Conservation (phyloP, 2,113 vertebrate species). For the Chaetodon trifascialis region DNA sequence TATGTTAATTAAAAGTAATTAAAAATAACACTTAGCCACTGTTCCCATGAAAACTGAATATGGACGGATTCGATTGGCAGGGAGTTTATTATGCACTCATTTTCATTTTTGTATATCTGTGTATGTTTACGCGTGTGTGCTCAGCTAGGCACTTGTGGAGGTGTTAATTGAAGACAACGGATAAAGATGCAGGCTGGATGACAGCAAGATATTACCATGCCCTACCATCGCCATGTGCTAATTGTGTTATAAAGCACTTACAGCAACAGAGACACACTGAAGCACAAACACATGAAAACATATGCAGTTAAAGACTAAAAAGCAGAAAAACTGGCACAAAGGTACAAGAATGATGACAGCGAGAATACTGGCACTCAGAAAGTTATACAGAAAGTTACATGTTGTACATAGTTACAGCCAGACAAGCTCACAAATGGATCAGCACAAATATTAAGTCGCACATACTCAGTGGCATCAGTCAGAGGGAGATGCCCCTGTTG, state of each 20-base stretch:
- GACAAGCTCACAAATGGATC: not conserved
- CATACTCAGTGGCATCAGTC: not conserved
- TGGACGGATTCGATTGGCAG: not conserved
- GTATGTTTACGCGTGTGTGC: not conserved
- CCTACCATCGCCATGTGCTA: constrained; percentile 50
- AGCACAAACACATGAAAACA: not conserved
- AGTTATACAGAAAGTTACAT: not conserved
- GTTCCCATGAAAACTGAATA: not conserved
- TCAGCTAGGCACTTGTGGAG: constrained; percentile 37
- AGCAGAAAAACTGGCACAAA: not conserved
- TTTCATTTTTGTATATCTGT: not conserved
- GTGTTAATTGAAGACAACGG: constrained; percentile 67
- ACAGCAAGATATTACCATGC: constrained; percentile 4
- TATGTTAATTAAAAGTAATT: not conserved
- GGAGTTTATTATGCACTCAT: not conserved
- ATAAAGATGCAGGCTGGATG: constrained; percentile 37
- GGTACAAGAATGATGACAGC: not conserved
- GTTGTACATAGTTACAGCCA: not conserved
- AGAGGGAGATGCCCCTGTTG: constrained; percentile 1
- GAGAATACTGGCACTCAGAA: not conserved
- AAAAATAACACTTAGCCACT: not conserved
- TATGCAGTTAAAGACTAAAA: not conserved
- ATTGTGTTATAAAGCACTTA: constrained; percentile 52
- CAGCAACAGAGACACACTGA: constrained; percentile 13
- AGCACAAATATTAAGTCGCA: not conserved